These are phyloP conservation scores for Myxocyprinus asiaticus DNA, from an alignment of 2,113 vertebrate genomes.

Conservation along the genomic window DNA sequence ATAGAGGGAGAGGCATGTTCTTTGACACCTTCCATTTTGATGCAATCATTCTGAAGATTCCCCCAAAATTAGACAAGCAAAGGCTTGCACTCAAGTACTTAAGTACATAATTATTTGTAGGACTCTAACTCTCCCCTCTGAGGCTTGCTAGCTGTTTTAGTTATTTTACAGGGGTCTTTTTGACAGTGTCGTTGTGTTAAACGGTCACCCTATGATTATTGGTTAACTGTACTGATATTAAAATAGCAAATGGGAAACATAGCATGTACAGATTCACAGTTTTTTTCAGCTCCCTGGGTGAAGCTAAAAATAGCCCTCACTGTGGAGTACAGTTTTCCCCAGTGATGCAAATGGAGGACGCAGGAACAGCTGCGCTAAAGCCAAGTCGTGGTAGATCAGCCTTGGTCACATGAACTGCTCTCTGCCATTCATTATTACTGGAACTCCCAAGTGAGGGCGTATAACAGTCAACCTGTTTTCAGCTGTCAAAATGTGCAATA, in stretches of 20 bases:
- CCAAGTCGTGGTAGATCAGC: slow-evolving; percentile 72
- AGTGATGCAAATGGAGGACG: slow-evolving; percentile 68
- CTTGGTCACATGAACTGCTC: slow-evolving; percentile 60
- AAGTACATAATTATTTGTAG: too few relatives aligned
- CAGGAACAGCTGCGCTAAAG: slow-evolving; percentile 77
- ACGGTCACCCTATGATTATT: slow-evolving; percentile 61
- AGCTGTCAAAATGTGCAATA: neutral
- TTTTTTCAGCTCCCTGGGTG: slow-evolving; percentile 51
- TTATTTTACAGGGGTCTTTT: neutral
- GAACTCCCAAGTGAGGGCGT: slow-evolving; percentile 11
- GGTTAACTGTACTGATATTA: slow-evolving; percentile 67
- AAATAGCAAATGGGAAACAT: slow-evolving; percentile 66
- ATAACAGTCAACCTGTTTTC: neutral
- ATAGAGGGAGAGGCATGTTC: too few relatives aligned
- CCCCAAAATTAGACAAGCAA: too few relatives aligned
- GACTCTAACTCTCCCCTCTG: too few relatives aligned
- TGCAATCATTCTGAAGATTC: too few relatives aligned
- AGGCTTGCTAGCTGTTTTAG: neutral
- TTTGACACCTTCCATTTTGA: too few relatives aligned
- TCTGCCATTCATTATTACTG: slow-evolving; percentile 53
- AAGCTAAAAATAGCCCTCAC: slow-evolving; percentile 2
- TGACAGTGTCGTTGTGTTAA: neutral
- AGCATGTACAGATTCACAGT: slow-evolving; percentile 49
- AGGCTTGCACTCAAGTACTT: too few relatives aligned
- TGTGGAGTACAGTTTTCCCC: slow-evolving; percentile 76